These are phyloP conservation scores for Rhizoglyphus robini DNA, from an alignment of 1,140 invertebrate genomes.

Conservation along the genomic window DNA sequence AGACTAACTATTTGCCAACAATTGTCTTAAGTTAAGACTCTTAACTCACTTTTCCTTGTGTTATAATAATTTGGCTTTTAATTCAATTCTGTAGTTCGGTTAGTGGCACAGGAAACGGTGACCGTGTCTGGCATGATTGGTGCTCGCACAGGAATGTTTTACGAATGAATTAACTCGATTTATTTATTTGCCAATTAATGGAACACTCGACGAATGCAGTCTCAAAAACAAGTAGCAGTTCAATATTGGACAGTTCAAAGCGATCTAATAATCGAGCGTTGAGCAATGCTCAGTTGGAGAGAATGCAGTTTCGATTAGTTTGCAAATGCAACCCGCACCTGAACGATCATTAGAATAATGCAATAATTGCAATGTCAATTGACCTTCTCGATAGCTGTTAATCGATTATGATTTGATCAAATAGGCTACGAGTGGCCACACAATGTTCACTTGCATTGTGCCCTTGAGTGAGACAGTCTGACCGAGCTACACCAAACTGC, in stretches of 20 bases:
- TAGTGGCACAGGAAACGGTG: too few relatives aligned
- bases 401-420: too few relatives aligned
- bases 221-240: background rate
- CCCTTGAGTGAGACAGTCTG: background rate
- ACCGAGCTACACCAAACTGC: background rate
- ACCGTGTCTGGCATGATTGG: too few relatives aligned
- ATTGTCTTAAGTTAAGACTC: too few relatives aligned
- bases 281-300: background rate
- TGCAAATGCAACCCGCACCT: background rate
- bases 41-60: too few relatives aligned
- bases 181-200: slow-evolving; percentile 1
- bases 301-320: background rate
- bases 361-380: slow-evolving; percentile 2
- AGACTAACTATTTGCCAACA: too few relatives aligned
- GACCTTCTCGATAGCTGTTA: background rate
- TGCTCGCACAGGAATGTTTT: too few relatives aligned
- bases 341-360: background rate
- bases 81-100: too few relatives aligned
- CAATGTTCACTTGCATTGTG: background rate
- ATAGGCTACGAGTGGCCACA: background rate
- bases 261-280: too few relatives aligned
- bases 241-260: too few relatives aligned
- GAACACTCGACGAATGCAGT: background rate
- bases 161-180: too few relatives aligned
- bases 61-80: too few relatives aligned